Conservation (phyloP, 2,888 invertebrate genomes). For the Crossocerus cetratus region DNA sequence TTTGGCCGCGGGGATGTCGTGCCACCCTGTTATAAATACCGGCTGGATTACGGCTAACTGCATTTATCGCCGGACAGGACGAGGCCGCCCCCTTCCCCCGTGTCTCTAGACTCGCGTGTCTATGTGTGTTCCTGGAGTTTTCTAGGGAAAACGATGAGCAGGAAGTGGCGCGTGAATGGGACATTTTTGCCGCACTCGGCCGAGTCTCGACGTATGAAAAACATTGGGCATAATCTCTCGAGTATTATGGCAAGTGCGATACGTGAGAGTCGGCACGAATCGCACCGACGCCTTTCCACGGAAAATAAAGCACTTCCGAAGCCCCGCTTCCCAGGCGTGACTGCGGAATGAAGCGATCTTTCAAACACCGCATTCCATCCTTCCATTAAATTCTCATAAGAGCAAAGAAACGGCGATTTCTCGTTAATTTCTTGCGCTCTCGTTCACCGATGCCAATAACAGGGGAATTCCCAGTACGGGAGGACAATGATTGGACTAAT, state of each 20-base stretch:
- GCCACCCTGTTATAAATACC: conserved; percentile 14
- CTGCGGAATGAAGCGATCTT: no score
- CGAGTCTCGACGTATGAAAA: not conserved
- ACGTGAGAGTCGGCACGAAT: not conserved
- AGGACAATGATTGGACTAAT: no score
- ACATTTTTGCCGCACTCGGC: not conserved
- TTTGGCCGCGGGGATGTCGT: conserved; percentile 21
- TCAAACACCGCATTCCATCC: no score
- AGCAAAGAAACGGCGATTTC: no score
- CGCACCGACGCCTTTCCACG: not conserved
- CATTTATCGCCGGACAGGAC: not conserved
- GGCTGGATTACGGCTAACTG: conserved; percentile 2
- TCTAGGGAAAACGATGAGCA: not conserved
- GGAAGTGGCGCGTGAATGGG: not conserved
- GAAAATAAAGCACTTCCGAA: no score
- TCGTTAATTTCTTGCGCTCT: no score
- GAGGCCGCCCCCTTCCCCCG: not conserved
- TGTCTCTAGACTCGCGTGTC: not conserved
- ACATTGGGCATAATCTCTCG: not conserved
- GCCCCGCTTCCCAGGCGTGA: no score
- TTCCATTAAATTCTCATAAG: no score
- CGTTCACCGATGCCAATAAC: no score
- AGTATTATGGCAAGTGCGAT: conserved; percentile 1
- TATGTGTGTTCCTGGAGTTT: not conserved
- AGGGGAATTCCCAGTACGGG: no score